Percentiles rank a stretch among this genome's conserved stretches.
These are phyloP conservation scores for Serranus cabrilla DNA, from an alignment of 2,797 vertebrate species.

Conservation along the genomic window DNA sequence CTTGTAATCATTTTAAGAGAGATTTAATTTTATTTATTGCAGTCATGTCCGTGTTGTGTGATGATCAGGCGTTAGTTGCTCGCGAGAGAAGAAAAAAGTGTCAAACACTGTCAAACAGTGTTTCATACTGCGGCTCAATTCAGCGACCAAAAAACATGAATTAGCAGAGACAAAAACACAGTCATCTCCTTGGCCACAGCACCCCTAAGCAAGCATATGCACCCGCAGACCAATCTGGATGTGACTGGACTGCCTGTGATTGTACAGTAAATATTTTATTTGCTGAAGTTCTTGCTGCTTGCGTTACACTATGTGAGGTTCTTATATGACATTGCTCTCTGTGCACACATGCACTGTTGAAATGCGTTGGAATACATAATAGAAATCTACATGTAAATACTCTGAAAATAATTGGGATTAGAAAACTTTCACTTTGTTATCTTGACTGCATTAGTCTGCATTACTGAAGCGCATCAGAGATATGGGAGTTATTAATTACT, in stretches of 20 bases:
- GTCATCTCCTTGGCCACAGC: not conserved
- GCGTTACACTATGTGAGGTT: not conserved
- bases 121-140: not conserved
- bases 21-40: not conserved
- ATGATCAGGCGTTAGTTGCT: not conserved
- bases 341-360: not conserved
- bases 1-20: not conserved
- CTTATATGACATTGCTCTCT: not conserved
- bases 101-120: not conserved
- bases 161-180: not conserved
- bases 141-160: constrained; percentile 8
- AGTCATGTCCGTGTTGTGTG: not conserved
- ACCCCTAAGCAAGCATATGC: not conserved
- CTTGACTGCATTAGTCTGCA: not conserved
- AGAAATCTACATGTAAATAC: not conserved
- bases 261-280: constrained; percentile 10
- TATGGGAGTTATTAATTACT: not conserved
- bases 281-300: not conserved
- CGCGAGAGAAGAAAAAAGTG: not conserved
- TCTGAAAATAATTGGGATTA: not conserved
- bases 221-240: not conserved
- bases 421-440: not conserved
- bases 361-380: not conserved
- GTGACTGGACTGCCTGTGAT: not conserved
- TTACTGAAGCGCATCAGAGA: not conserved